Percentiles rank a stretch among this genome's conserved stretches.
These are phyloP conservation scores for Tympanuchus pallidicinctus DNA, from an alignment of 2,113 vertebrate genomes.

Conservation along the genomic window DNA sequence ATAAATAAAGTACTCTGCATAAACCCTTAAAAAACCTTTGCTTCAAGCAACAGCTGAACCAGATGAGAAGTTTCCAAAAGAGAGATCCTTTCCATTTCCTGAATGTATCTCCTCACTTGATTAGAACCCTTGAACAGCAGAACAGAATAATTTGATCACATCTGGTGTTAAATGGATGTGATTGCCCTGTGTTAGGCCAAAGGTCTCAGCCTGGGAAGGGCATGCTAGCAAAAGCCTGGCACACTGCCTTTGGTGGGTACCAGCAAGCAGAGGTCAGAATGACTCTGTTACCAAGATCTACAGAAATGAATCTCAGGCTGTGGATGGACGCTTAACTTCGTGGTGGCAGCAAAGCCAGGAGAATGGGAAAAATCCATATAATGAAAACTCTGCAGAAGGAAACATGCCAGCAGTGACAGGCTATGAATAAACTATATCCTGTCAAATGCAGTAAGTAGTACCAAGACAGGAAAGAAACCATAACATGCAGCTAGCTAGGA, in stretches of 20 bases:
- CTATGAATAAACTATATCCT: not conserved
- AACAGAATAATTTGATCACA: not conserved
- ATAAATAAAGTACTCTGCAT: constrained; percentile 6
- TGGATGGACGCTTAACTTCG: not conserved
- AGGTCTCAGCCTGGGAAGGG: not conserved
- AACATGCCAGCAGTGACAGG: not conserved
- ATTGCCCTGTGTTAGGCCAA: not conserved
- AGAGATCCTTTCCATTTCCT: not conserved
- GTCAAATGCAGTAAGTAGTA: not conserved
- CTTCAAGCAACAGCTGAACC: not conserved
- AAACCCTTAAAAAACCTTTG: not conserved
- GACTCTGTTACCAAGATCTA: not conserved
- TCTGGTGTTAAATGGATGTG: not conserved
- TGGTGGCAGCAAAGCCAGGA: not conserved
- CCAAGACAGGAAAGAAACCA: not conserved
- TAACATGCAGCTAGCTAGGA: not conserved
- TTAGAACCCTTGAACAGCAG: not conserved
- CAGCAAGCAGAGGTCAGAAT: not conserved
- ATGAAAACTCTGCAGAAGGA: not conserved
- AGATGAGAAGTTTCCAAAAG: not conserved
- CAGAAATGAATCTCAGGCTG: not conserved
- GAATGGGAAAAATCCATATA: not conserved
- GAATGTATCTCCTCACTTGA: not conserved
- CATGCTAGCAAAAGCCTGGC: not conserved
- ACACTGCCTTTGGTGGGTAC: not conserved